phyloP scores from a whole-genome alignment of 1,140 invertebrate species.

The Rhopalosiphum maidis region DNA sequence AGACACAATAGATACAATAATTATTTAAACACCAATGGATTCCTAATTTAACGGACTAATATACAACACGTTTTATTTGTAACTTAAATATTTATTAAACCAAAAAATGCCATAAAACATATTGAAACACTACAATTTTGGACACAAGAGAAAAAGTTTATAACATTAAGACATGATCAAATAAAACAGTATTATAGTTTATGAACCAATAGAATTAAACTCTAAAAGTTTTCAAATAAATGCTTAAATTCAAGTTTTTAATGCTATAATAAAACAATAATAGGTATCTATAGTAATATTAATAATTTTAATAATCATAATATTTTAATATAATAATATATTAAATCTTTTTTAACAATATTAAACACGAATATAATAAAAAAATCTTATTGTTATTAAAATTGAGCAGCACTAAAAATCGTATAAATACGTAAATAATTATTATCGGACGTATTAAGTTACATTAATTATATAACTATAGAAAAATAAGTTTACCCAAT shows the following conservation, averaged over 20 bases:
- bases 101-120: conserved; percentile 38
- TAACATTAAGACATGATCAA: background rate
- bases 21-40: background rate
- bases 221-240: conserved; percentile 40
- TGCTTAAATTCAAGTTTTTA: conserved; percentile 29
- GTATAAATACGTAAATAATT: conserved; percentile 36
- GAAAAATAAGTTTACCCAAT: conserved; percentile 9
- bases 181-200: background rate
- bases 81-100: conserved; percentile 37
- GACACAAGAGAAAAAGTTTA: conserved; percentile 37
- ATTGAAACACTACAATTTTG: conserved; percentile 23
- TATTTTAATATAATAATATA: conserved; percentile 1
- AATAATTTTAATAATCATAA: conserved; percentile 12
- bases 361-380: conserved; percentile 30
- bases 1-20: background rate
- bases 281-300: conserved; percentile 6
- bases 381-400: conserved; percentile 45
- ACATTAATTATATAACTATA: conserved; percentile 34
- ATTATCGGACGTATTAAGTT: conserved; percentile 49
- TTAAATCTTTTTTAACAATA: conserved; percentile 20
- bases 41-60: background rate
- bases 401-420: conserved; percentile 50
- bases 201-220: conserved; percentile 9
- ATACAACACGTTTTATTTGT: background rate
- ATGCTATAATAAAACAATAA: conserved; percentile 24